Percentiles rank a stretch among this genome's conserved stretches.
Evolutionary conservation across 2,113 vertebrate species (phyloP).

Genomic region (Leptodactylus fuscus): DNA sequence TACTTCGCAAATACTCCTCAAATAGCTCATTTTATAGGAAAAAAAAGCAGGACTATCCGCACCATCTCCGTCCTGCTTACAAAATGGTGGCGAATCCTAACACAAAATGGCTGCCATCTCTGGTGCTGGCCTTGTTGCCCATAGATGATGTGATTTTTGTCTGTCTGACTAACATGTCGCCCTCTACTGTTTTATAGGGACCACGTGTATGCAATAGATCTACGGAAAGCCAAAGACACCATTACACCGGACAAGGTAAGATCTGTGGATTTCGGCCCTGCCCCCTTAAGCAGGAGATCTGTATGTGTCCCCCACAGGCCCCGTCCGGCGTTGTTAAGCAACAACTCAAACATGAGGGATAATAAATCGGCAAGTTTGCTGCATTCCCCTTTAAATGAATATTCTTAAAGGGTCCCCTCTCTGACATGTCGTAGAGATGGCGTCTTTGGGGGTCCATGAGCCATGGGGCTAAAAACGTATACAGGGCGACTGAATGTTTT

Average conservation of each 20-base stretch:
- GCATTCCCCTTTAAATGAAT: neutral
- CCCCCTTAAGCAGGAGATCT: neutral
- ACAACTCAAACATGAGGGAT: neutral
- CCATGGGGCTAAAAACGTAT: neutral
- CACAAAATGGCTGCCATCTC: neutral
- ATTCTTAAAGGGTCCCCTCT: neutral
- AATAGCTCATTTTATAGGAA: neutral
- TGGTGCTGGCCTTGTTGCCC: neutral
- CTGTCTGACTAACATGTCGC: neutral
- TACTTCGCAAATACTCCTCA: neutral
- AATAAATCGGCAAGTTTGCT: neutral
- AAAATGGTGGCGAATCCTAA: neutral
- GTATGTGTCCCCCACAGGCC: neutral
- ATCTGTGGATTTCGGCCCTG: neutral
- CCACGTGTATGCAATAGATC: constrained; percentile 89
- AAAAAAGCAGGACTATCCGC: neutral
- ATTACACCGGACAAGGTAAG: constrained; percentile 86
- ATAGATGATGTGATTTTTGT: neutral
- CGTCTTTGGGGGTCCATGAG: neutral
- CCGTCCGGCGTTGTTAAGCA: neutral
- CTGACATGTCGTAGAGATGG: neutral
- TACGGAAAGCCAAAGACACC: constrained; percentile 75
- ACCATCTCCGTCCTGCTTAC: neutral
- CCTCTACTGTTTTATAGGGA: constrained; percentile 75
- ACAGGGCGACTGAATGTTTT: neutral